Base-by-base conservation (phyloP, 2,888 invertebrate species). In the Cremastinae sp. region DNA sequence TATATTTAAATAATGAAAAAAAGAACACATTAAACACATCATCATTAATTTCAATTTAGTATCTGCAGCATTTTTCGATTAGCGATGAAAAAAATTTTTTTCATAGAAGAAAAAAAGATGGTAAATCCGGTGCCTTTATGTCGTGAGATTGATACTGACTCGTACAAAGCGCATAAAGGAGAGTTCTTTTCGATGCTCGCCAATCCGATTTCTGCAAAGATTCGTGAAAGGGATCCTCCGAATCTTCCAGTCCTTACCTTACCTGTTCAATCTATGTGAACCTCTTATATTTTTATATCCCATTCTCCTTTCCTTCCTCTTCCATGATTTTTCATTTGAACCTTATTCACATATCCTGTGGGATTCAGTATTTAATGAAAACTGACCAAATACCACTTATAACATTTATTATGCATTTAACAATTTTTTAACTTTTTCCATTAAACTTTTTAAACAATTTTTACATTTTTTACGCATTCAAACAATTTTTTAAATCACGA, bases 261-360 rank as follows among this genome's bases (percentile, higher is more conserved):
- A 49, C 20, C 38, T 20, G 45, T 72, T 16, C 36, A 56, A 34
- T 59, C 54, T 51, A 18, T 38, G 34, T 49, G 41, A 62, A 18
- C 66, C 78, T 69, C 80, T 69, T 78, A 2, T 18, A 41, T 73
- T 58, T 43, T 65, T 59, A 53, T 59, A 45, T 10, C 20, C 51
- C 47, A 69, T 38, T 36, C 12, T 43, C n/a, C 45, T 38, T 5
- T 51, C 36, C 20, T 18, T 18, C 43, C 36, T 41, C 4, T 12
- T 38, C 38, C 2, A 38, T 34, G 20, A 16, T 20, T 41, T 41
- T 41, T 2, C n/a, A 1, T 41, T n/a, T 9, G n/a, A 12, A 12
- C 2, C 8, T 41, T 41, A 12, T 9, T 12, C 12, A 41, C 41
- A 28, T 28, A 3, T 28, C n/a, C n/a, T 28, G 2, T 5, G 28